Evolutionary conservation across 1,140 invertebrate species (phyloP), one percentile per base, ranked within the genome.

Genomic region (Aphaenogaster floridana): DNA sequence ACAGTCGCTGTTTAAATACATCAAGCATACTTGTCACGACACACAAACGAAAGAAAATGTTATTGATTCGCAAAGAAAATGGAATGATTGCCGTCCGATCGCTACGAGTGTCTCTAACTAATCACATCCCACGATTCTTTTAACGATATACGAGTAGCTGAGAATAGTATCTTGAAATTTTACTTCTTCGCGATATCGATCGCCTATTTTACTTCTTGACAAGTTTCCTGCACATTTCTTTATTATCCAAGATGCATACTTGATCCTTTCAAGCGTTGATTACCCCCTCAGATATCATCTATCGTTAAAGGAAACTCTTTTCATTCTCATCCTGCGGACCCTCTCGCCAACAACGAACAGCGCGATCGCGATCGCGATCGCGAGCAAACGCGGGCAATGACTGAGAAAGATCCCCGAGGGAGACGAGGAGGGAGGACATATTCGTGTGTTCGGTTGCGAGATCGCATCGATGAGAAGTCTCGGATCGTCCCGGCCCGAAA

Each of bases 401-500:
- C 8, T 42, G 54, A 36, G 64, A 21, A 34, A 71, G 45, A 85
- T 7, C 5, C 52, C 39, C n/a, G 34, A 21, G 34, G 64, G 59
- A 83, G 36, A 86, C 57, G 83, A 74, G 34, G 36, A 54, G 28
- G 34, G 13, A 63, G 61, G 48, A 66, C 48, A 71, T 83, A 54
- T 57, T 76, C 17, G 52, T 76, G 15, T 76, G 39, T 83, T 87
- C 7, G 66, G n/a, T 81, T 36, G 48, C 59, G 48, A 80, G 85
- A 79, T 72, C 71, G 77, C 74, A 21, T 66, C 74, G 54, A 63
- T 64, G 15, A 86, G 45, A 69, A 78, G 71, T 64, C 81, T 89
- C 69, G 87, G 71, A 87, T 86, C 66, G 80, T 90, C 85, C 89
- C 88, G 84, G 86, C 80, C 88, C 86, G 68, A 89, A 89, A 57